Percentiles rank a stretch among this genome's conserved stretches.
Conservation (phyloP, 2,797 vertebrate species). For the Platyrinchus mystaceus region DNA sequence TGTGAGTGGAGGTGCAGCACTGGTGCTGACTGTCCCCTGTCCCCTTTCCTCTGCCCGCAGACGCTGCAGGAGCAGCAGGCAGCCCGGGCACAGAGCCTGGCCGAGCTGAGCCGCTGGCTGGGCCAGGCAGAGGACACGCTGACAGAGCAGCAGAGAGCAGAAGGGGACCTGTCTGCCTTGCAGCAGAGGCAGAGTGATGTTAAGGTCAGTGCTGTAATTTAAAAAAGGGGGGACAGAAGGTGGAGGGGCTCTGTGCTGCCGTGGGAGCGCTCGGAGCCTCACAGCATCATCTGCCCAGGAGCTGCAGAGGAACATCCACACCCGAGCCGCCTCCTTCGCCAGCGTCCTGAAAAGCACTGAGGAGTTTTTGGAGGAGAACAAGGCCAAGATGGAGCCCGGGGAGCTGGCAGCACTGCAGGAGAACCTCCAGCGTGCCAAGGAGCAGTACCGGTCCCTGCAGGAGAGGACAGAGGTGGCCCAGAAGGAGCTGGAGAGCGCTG, state of each 20-base stretch:
- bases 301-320: constrained; percentile 86
- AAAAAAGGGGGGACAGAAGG: fast-evolving
- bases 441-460: constrained; percentile 84
- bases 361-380: constrained; percentile 88
- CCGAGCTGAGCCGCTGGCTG: constrained; percentile 86
- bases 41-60: constrained; percentile 71
- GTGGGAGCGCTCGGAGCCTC: fast-evolving
- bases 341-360: constrained; percentile 85
- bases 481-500: constrained; percentile 83
- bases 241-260: background rate
- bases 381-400: constrained; percentile 73
- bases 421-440: constrained; percentile 79
- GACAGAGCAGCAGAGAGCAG: constrained; percentile 74
- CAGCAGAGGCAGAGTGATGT: constrained; percentile 85
- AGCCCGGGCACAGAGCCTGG: constrained; percentile 86
- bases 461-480: constrained; percentile 79
- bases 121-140: constrained; percentile 82
- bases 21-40: constrained; percentile 15
- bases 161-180: constrained; percentile 80
- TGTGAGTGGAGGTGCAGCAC: fast-evolving
- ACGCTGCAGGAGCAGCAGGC: constrained; percentile 91
- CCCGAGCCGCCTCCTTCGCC: constrained; percentile 77
- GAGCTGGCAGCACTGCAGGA: constrained; percentile 68
- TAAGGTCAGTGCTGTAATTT: constrained; percentile 75
- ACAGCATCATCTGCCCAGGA: constrained; percentile 65